Base-by-base conservation (phyloP, 2,888 invertebrate species). In the Netelia virgata region DNA sequence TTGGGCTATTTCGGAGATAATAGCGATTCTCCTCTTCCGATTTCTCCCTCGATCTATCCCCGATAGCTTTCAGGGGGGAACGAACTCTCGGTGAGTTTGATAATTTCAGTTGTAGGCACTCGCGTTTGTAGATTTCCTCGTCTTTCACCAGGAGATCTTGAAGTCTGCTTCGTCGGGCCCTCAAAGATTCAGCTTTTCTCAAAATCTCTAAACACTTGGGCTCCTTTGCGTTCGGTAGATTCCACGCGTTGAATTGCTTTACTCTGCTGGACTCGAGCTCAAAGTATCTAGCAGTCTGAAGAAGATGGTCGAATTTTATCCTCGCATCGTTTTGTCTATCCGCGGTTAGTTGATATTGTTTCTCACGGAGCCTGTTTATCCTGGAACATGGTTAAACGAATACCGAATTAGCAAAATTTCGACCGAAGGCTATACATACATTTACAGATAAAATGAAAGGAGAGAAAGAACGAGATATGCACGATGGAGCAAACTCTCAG, bases 271-370 rank as follows among this genome's bases (percentile, higher is more conserved):
- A 88, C 79, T 92, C 91, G 3, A 91, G 90, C 70, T 92, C 91
- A 74, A 92, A 93, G 86, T 93, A 93, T 68, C 80, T 88, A 1
- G 92, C 92, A 6, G 91, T 90, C 78, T 90, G 88, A 50, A 87
- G 88, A 81, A 92, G 90, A 74, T 89, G 88, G 73, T 91, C 89
- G 64, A 89, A 86, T 87, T 89, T 91, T n/a, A 87, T 83, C 41
- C 80, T 83, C 2, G 88, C 89, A 73, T 91, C 90, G 89, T 92
- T 91, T 53, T 91, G 90, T 83, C 89, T 91, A 72, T 92, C 92
- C 1, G 92, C 93, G n/a, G 90, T 90, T 43, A 89, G 84, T 84
- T 93, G 93, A 85, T 93, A 92, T 73, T 91, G 90, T 74, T 86
- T 89, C 87, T 93, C 92, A 8, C 90, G 88, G 14, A 88, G 80